Percentiles rank a stretch among this genome's conserved stretches.
These are phyloP conservation scores for Mormyrus hasselquistii DNA, from an alignment of 2,797 vertebrate species.

Conservation along the genomic window DNA sequence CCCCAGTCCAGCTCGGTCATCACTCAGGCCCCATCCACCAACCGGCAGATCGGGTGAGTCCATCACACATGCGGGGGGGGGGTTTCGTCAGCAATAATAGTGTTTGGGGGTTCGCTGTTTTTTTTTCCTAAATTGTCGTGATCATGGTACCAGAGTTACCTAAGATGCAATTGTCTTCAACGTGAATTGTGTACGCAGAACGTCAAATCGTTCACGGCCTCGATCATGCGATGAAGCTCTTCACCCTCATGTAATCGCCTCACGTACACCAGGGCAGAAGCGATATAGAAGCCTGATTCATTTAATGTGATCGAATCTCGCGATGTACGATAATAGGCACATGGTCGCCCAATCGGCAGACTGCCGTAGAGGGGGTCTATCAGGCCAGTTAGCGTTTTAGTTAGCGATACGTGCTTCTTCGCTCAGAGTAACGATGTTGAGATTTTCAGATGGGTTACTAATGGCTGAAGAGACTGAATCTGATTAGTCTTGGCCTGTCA, in stretches of 20 bases:
- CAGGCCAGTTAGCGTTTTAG: background rate
- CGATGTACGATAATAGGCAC: background rate
- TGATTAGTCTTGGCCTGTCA: background rate
- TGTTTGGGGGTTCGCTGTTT: too few relatives aligned
- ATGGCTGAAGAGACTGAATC: background rate
- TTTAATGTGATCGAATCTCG: background rate
- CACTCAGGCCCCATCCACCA: slow-evolving; percentile 77
- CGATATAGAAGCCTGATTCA: background rate
- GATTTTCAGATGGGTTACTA: background rate
- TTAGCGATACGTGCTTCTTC: background rate
- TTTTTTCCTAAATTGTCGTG: too few relatives aligned
- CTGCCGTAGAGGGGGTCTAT: background rate
- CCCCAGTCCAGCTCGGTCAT: slow-evolving; percentile 72
- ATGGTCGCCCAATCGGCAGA: background rate
- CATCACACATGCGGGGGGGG: background rate
- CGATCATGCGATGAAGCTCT: background rate
- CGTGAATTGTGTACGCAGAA: background rate
- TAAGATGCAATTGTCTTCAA: background rate
- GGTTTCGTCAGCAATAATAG: too few relatives aligned
- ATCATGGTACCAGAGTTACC: background rate
- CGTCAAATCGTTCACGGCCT: background rate
- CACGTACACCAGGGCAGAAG: background rate
- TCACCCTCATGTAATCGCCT: background rate
- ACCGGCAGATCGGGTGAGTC: slow-evolving; percentile 57
- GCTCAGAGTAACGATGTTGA: background rate